Evolutionary conservation across 2,888 invertebrate genomes (phyloP), one percentile per base, ranked within the genome.

Genomic region (Dorcus parallelipipedus): DNA sequence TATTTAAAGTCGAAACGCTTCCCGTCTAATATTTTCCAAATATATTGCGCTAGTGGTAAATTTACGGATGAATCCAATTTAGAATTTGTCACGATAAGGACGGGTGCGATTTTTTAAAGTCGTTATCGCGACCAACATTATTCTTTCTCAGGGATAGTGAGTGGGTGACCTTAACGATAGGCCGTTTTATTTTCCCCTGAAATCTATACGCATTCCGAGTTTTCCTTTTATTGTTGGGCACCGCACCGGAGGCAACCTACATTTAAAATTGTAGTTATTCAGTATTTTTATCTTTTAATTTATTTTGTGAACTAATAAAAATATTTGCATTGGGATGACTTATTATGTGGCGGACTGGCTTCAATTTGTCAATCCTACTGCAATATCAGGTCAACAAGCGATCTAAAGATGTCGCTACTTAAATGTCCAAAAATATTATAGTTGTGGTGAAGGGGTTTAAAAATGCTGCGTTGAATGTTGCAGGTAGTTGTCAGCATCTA

Each of bases 401-500:
- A n/a, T n/a, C n/a, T n/a, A n/a, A n/a, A n/a, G n/a, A n/a, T n/a
- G n/a, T n/a, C n/a, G n/a, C n/a, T n/a, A n/a, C n/a, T n/a, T n/a
- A n/a, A n/a, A n/a, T n/a, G n/a, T n/a, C n/a, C n/a, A n/a, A n/a
- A n/a, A n/a, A n/a, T 3, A 5, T 33, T 33, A 33, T 33, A 33
- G 26, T 33, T 33, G 20, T 20, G 2, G 20, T 20, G 20, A 20
- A 20, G 20, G 20, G 20, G 20, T 20, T 14, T 14, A 14, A 14
- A 14, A 14, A 14, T 14, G 14, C 14, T 14, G 14, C 14, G 14
- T 14, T 14, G 14, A 14, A 14, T 14, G 14, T 14, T 14, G 20
- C 20, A 33, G 26, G 26, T 33, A 26, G 10, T 49, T 47, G 53
- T 49, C 49, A 45, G 54, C 51, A 60, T 58, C 54, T 49, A 58